phyloP scores from a whole-genome alignment of 1,140 invertebrate species.

The Gerris buenoi region DNA sequence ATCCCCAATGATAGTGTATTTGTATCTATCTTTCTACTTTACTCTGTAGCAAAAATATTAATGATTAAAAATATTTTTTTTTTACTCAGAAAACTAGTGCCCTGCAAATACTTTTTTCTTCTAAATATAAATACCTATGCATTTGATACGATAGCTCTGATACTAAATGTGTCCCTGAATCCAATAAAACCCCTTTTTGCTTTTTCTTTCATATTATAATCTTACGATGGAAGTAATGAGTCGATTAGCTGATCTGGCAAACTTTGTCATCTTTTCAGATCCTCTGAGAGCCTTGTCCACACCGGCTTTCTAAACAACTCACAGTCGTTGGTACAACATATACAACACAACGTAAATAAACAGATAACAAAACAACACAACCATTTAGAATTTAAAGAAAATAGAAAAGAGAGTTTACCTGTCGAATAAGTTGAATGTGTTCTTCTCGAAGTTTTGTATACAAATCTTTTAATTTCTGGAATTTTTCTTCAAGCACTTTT shows the following conservation, averaged over 20 bases:
- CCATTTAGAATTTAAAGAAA: background rate
- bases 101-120: too few species aligned
- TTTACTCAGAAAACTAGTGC: too few species aligned
- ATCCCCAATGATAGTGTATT: too few species aligned
- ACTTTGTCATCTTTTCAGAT: constrained; percentile 27
- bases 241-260: constrained; percentile 26
- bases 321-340: background rate
- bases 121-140: too few species aligned
- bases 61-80: too few species aligned
- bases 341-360: background rate
- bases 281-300: constrained; percentile 29
- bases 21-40: too few species aligned
- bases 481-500: constrained; percentile 78
- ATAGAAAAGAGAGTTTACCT: constrained; percentile 37
- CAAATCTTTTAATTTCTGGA: constrained; percentile 86
- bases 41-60: too few species aligned
- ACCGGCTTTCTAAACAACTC: constrained; percentile 27
- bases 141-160: too few species aligned
- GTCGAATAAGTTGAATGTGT: constrained; percentile 76
- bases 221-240: constrained; percentile 27
- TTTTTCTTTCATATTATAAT: background rate
- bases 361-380: constrained; percentile 2
- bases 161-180: too few species aligned
- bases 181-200: too few species aligned
- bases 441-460: constrained; percentile 90